A percentile compares a stretch with the other conserved stretches of the same genome.
phyloP scores from a whole-genome alignment of 2,797 vertebrate genomes.

The Geotrypetes seraphini region DNA sequence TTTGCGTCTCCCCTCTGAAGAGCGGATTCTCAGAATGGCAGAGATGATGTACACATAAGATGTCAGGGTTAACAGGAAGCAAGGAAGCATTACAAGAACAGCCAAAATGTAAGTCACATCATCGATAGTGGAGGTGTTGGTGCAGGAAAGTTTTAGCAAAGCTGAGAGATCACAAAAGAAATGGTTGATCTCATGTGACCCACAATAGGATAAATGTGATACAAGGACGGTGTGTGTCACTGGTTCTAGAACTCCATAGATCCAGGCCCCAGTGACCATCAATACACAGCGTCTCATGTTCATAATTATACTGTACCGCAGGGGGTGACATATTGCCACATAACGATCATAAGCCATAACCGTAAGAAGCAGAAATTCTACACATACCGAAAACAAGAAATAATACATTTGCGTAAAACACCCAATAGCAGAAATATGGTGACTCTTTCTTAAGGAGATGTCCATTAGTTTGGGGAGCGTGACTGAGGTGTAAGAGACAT shows the following conservation, averaged over 20 bases:
- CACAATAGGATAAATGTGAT: conserved; percentile 12
- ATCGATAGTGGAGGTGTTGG: not conserved
- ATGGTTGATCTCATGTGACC: conserved; percentile 11
- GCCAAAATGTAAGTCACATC: conserved; percentile 6
- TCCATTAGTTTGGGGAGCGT: too few species aligned
- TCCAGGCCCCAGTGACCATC: conserved; percentile 17
- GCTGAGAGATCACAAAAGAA: conserved; percentile 20
- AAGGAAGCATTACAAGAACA: conserved; percentile 10
- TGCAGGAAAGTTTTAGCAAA: conserved; percentile 14
- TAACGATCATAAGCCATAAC: conserved; percentile 28
- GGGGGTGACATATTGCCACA: conserved; percentile 24
- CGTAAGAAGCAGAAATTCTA: too few species aligned
- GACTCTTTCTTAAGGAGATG: too few species aligned
- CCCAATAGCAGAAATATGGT: too few species aligned
- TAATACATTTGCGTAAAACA: too few species aligned
- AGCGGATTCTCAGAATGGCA: conserved; percentile 12
- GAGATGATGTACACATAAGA: conserved; percentile 15
- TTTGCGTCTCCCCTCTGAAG: conserved; percentile 10
- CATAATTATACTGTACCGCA: conserved; percentile 18
- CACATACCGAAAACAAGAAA: too few species aligned
- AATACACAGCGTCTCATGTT: not conserved
- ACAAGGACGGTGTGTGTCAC: conserved; percentile 4
- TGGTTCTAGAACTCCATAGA: conserved; percentile 24
- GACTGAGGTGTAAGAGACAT: too few species aligned
- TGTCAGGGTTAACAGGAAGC: conserved; percentile 8